Evolutionary conservation across 2,888 invertebrate genomes (phyloP).

Genomic region (Salpingus planirostris): DNA sequence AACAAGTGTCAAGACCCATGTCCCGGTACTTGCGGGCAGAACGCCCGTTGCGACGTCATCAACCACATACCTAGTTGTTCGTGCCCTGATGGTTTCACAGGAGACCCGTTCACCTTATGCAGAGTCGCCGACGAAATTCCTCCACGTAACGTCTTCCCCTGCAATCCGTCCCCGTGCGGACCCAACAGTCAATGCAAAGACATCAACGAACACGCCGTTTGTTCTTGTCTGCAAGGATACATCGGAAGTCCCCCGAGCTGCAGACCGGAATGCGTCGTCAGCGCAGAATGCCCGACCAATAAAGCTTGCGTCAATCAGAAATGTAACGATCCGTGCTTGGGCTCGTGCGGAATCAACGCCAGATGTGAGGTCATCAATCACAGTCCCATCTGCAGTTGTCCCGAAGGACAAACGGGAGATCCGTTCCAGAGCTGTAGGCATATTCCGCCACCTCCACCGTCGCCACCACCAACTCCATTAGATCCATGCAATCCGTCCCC

Average conservation of each 20-base stretch:
- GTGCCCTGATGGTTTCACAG: constrained; percentile 58
- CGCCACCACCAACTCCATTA: constrained; percentile 35
- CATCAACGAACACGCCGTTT: constrained; percentile 44
- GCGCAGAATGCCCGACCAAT: constrained; percentile 45
- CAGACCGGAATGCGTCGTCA: constrained; percentile 46
- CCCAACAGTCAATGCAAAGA: constrained; percentile 48
- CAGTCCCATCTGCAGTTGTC: constrained; percentile 48
- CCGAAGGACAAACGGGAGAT: constrained; percentile 59
- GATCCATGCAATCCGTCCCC: constrained; percentile 69
- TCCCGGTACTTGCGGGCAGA: constrained; percentile 58
- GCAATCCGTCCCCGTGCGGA: constrained; percentile 47
- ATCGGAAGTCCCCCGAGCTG: constrained; percentile 50
- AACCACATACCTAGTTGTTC: constrained; percentile 65
- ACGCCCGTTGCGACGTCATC: constrained; percentile 62
- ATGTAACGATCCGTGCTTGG: constrained; percentile 49
- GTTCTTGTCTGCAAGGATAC: constrained; percentile 46
- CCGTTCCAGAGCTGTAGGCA: constrained; percentile 68
- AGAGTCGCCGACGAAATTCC: constrained; percentile 28
- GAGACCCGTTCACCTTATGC: constrained; percentile 44
- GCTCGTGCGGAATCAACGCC: constrained; percentile 47
- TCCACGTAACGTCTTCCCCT: constrained; percentile 35
- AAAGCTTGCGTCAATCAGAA: constrained; percentile 47
- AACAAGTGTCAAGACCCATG: constrained; percentile 66
- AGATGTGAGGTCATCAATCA: constrained; percentile 49
- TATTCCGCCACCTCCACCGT: constrained; percentile 40